phyloP scores from a whole-genome alignment of 2,113 vertebrate species.

The Argyrosomus japonicus region DNA sequence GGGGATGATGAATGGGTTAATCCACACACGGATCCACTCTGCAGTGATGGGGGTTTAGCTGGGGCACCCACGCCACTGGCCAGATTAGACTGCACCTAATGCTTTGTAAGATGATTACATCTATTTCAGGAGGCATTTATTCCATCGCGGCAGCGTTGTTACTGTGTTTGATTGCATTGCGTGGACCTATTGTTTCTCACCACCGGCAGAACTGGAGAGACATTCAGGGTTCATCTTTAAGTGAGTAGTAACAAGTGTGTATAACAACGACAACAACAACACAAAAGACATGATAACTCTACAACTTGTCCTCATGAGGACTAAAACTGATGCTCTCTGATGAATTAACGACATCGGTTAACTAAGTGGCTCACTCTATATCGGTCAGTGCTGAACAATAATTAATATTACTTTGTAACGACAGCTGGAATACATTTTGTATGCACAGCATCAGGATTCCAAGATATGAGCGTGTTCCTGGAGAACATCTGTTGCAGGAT shows the following conservation, averaged over 20 bases:
- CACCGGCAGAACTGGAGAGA: background rate
- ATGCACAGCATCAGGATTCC: background rate
- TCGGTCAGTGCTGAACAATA: background rate
- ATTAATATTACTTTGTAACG: background rate
- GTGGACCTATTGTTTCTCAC: slow-evolving; percentile 34
- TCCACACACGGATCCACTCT: slow-evolving; percentile 63
- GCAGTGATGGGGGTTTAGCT: slow-evolving; percentile 79
- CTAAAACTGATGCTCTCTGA: background rate
- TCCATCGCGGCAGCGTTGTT: slow-evolving; percentile 76
- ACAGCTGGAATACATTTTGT: background rate
- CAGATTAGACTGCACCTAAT: slow-evolving; percentile 90
- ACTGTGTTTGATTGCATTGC: slow-evolving; percentile 76
- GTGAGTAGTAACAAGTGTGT: background rate
- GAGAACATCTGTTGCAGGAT: slow-evolving; percentile 61
- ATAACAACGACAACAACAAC: background rate
- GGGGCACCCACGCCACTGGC: slow-evolving; percentile 67
- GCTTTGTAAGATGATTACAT: slow-evolving; percentile 91
- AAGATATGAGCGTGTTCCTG: slow-evolving; percentile 34
- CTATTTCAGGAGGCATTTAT: slow-evolving; percentile 91
- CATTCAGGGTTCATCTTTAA: background rate
- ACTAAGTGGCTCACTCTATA: background rate
- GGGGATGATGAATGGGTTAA: slow-evolving; percentile 73
- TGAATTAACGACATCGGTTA: background rate
- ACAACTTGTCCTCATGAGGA: background rate
- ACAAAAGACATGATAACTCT: too few relatives aligned